phyloP scores from a whole-genome alignment of 2,797 vertebrate genomes.

The Ambastaia sidthimunki region DNA sequence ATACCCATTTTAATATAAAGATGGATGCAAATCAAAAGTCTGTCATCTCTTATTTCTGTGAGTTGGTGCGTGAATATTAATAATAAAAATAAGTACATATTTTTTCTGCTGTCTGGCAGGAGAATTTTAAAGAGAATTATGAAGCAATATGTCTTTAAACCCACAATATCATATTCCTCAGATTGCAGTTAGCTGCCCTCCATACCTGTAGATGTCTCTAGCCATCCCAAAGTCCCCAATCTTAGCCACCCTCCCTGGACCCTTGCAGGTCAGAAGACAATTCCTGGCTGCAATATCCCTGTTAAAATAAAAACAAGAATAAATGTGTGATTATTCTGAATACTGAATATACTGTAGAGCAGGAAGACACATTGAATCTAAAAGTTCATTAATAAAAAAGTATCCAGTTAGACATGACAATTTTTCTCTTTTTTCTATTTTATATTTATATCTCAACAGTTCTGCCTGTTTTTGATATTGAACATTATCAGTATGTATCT shows the following conservation, averaged over 20 bases:
- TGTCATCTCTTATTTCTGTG: neutral
- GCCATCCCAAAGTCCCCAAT: constrained; percentile 99
- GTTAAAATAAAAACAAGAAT: constrained; percentile 22
- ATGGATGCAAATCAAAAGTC: constrained; percentile 3
- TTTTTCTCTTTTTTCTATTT: no score
- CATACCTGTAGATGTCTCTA: constrained; percentile 96
- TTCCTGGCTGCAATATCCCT: constrained; percentile 99
- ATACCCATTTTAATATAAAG: constrained; percentile 2
- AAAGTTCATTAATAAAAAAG: no score
- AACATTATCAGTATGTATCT: no score
- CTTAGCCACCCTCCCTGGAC: constrained; percentile 91
- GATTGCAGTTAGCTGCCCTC: neutral
- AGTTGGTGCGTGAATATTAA: neutral
- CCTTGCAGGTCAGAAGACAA: constrained; percentile 95
- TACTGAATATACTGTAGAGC: no score
- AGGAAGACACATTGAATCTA: no score
- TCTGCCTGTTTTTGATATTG: no score
- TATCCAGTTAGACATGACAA: no score
- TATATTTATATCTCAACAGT: no score
- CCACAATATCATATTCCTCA: neutral
- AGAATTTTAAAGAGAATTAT: neutral
- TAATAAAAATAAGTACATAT: neutral
- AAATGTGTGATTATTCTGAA: neutral
- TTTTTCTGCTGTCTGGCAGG: neutral
- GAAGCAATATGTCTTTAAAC: neutral